Evolutionary conservation across 2,888 invertebrate species (phyloP).

Genomic region (Euplagia quadripunctaria): DNA sequence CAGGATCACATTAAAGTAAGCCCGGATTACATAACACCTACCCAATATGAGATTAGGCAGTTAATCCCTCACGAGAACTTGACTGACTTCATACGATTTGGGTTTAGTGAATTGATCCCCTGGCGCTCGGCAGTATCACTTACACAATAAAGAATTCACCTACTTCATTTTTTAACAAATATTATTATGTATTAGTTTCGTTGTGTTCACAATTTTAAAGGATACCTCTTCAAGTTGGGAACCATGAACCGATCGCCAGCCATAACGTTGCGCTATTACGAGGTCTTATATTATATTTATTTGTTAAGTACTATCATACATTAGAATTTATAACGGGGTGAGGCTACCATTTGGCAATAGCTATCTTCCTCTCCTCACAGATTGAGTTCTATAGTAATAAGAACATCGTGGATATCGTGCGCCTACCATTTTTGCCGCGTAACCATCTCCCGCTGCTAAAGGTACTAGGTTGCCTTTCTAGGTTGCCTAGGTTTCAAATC

Average conservation of each 20-base stretch:
- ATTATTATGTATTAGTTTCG: conserved; percentile 25
- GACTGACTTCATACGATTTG: conserved; percentile 66
- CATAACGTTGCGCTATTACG: conserved; percentile 57
- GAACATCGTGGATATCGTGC: conserved; percentile 75
- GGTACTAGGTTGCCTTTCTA: conserved; percentile 52
- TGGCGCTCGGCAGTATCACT: conserved; percentile 42
- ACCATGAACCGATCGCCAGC: conserved; percentile 66
- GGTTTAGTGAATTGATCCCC: conserved; percentile 55
- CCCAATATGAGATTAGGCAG: conserved; percentile 72
- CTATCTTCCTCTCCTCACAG: conserved; percentile 68
- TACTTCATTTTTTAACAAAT: conserved; percentile 30
- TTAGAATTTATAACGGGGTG: conserved; percentile 66
- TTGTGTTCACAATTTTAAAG: conserved; percentile 61
- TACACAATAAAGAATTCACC: conserved; percentile 49
- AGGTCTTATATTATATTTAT: conserved; percentile 53
- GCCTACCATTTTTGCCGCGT: conserved; percentile 72
- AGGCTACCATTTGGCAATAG: conserved; percentile 44
- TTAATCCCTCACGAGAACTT: conserved; percentile 61
- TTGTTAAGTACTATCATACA: too few species aligned
- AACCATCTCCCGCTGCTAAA: conserved; percentile 67
- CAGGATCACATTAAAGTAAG: conserved; percentile 66
- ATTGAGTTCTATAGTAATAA: conserved; percentile 73
- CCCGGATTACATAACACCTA: conserved; percentile 68
- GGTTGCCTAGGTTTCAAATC: conserved; percentile 55
- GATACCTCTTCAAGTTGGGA: conserved; percentile 49